These are phyloP conservation scores for Meriones psammophilus DNA, from an alignment of 2,797 vertebrate genomes.

Conservation along the genomic window DNA sequence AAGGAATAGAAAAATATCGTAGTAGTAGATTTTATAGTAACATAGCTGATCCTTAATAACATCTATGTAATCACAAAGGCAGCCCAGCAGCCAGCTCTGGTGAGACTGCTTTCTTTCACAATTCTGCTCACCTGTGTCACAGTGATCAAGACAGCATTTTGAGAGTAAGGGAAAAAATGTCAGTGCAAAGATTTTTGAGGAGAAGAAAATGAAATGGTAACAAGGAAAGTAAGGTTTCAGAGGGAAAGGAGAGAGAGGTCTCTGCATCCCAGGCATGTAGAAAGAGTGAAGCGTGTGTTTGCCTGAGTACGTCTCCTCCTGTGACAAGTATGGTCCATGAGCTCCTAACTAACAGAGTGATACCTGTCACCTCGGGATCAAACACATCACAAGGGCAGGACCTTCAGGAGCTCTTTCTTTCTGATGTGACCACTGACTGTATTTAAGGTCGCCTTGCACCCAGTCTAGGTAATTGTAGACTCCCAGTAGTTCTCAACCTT, in stretches of 20 bases:
- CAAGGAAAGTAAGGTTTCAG: background rate
- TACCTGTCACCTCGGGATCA: background rate
- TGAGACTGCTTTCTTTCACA: constrained; percentile 56
- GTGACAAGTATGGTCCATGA: background rate
- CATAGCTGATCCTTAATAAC: constrained; percentile 69
- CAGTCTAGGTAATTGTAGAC: background rate
- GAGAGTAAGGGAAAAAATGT: background rate
- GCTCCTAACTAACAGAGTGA: background rate
- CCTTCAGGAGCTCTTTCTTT: background rate
- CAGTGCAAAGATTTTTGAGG: constrained; percentile 39
- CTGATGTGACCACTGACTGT: background rate
- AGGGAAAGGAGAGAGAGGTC: background rate
- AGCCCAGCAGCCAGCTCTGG: constrained; percentile 57
- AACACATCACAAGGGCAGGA: background rate
- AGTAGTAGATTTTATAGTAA: constrained; percentile 76
- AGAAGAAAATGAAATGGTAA: background rate
- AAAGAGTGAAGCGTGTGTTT: background rate
- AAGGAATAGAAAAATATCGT: constrained; percentile 77
- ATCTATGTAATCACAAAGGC: constrained; percentile 77
- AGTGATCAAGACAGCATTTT: constrained; percentile 39
- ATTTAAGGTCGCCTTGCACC: background rate
- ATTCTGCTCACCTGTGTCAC: constrained; percentile 43
- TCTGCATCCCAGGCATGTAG: background rate
- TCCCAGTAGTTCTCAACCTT: background rate
- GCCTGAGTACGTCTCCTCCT: background rate